These are phyloP conservation scores for Mobula hypostoma DNA, from an alignment of 2,113 vertebrate genomes.

Conservation along the genomic window DNA sequence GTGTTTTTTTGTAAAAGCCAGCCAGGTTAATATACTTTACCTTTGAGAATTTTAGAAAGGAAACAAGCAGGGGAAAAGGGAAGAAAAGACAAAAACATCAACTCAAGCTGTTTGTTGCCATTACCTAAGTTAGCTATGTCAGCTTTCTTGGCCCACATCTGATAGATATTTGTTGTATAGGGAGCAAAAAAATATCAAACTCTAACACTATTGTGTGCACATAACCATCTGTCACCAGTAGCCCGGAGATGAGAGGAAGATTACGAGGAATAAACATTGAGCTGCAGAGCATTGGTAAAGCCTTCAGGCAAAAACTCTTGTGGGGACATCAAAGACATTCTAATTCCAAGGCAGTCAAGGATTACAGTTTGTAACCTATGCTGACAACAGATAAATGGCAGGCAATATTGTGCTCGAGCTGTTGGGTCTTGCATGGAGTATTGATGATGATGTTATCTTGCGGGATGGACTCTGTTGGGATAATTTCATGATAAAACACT, in stretches of 20 bases:
- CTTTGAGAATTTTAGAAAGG: conserved; percentile 81
- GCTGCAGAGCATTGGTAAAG: conserved; percentile 85
- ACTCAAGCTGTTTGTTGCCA: conserved; percentile 75
- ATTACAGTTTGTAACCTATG: conserved; percentile 96
- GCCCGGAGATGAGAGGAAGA: conserved; percentile 97
- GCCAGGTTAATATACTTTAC: conserved; percentile 97
- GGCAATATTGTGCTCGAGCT: conserved; percentile 80
- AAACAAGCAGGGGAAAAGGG: conserved; percentile 69
- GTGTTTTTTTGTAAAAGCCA: conserved; percentile 92
- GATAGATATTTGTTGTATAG: conserved; percentile 93
- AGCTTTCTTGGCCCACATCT: conserved; percentile 78
- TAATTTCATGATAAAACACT: conserved; percentile 76
- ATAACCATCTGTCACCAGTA: conserved; percentile 99
- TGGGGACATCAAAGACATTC: conserved; percentile 91
- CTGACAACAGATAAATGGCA: conserved; percentile 89
- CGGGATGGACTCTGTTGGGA: conserved; percentile 75
- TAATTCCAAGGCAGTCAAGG: conserved; percentile 95
- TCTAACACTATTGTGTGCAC: conserved; percentile 98
- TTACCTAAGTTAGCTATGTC: conserved; percentile 81
- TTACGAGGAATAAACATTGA: conserved; percentile 97
- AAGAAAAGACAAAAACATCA: conserved; percentile 70
- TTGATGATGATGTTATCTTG: conserved; percentile 76
- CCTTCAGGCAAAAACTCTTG: conserved; percentile 88
- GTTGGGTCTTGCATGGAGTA: conserved; percentile 72
- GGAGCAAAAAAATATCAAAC: conserved; percentile 78